Base-by-base conservation (phyloP, 2,888 invertebrate genomes). In the Drosophila infuscata region DNA sequence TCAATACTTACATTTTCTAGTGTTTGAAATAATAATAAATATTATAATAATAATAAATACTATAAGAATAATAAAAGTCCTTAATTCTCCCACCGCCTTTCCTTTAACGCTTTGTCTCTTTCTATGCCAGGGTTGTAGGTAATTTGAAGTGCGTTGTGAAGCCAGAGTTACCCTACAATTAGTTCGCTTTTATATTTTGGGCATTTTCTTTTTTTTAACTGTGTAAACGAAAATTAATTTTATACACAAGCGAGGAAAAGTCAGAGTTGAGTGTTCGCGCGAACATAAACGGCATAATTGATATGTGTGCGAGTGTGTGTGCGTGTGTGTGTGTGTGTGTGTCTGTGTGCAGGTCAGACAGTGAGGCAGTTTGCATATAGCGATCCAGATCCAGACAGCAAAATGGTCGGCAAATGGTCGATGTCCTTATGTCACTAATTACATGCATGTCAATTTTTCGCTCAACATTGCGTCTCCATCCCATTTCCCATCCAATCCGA, bases 371-470 rank as follows among this genome's bases (percentile, higher is more conserved):
- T 46, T 46, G 20, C 20, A 71, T 48, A 66, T 35, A 29, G 43
- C 41, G n/a, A 73, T 74, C 51, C 57, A 57, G 32, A 58, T 36
- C 20, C 59, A 62, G 74, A 65, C 66, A 60, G 62, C 32, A 65
- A 71, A 75, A 75, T 62, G 64, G 54, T 52, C 63, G 33, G 20
- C 33, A 54, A 54, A 36, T 54, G 36, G 29, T 25, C 29, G 69
- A 64, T 66, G 81, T 82, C 89, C 89, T 80, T 83, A 77, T 89
- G 90, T 76, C 77, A 91, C 86, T 87, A 87, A 87, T 87, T 87
- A 87, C 86, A 91, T 91, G 91, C 82, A 89, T 87, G 86, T 89
- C 90, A 89, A 87, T 88, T 87, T 89, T 89, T 89, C 86, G 75
- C 83, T 83, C 91, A 89, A 87, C 91, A 89, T 78, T 81, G 88